Percentiles rank a stretch among this genome's conserved stretches.
These are phyloP conservation scores for Beroe forskalii DNA, from an alignment of 37 sponge, comb jelly and placozoan genomes.

Conservation along the genomic window DNA sequence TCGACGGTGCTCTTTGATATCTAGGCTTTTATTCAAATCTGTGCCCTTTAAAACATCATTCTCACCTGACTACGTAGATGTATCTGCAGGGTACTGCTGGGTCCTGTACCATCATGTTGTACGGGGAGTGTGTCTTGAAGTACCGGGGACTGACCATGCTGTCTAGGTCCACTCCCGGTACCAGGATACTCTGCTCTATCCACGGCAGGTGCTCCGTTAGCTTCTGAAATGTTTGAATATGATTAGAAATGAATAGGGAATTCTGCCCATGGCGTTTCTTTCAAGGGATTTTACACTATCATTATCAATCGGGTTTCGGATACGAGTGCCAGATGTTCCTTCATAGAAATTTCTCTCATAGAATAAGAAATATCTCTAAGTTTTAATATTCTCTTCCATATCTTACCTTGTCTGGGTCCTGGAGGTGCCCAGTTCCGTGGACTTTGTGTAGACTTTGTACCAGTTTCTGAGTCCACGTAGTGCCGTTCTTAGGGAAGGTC, in stretches of 20 bases:
- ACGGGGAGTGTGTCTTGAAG: constrained; percentile 28
- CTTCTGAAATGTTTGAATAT: too few species aligned
- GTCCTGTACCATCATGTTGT: constrained; percentile 13
- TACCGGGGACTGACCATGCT: constrained; percentile 31
- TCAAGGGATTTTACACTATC: too few species aligned
- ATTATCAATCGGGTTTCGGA: too few species aligned
- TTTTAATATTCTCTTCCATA: too few species aligned
- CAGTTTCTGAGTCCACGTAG: constrained; percentile 59
- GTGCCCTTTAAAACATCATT: too few species aligned
- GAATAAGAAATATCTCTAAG: too few species aligned
- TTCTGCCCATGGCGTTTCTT: too few species aligned
- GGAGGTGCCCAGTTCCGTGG: constrained; percentile 16
- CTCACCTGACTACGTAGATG: constrained; percentile 46
- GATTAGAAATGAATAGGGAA: too few species aligned
- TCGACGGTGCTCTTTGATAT: too few species aligned
- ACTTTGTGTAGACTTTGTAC: constrained; percentile 21
- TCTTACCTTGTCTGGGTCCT: background rate
- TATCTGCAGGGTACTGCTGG: constrained; percentile 7
- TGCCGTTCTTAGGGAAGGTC: constrained; percentile 54
- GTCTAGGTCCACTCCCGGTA: background rate
- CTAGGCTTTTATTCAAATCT: too few species aligned
- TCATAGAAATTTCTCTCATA: too few species aligned
- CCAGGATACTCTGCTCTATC: background rate
- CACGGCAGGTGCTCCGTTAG: constrained; percentile 3
- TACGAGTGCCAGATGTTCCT: too few species aligned